Base-by-base conservation (phyloP, 2,113 vertebrate genomes). In the Coturnix japonica region DNA sequence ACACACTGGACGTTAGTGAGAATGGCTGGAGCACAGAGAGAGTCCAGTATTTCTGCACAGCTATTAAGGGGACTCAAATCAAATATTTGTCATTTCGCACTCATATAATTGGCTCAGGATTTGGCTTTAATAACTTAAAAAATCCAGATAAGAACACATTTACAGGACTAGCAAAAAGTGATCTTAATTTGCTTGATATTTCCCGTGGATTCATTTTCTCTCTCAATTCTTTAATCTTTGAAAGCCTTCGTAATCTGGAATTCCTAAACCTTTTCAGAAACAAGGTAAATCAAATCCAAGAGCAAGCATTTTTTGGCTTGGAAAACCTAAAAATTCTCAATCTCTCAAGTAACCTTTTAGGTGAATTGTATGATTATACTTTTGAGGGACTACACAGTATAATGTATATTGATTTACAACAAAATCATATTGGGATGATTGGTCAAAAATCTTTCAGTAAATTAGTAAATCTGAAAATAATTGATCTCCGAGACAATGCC, bases 361-460 rank as follows among this genome's bases (percentile, higher is more conserved):
- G 98, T 8, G 98, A 98, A 91, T 94, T 99, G 35, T 93, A 96
- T 0, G 46, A 95, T 31, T 13, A 95, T 20, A 96, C 97, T 21
- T 99, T 99, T 90, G 28, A 56, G 2, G 97, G 97, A 33, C 95
- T 99, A 5, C 67, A 2, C 1, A 92, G 85, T 6, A 75, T 99
- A 5, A 23, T 8, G 4, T 25, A 72, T 22, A 89, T 99, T 63
- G 98, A 99, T 92, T 96, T 99, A 86, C 97, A 98, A 37, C 69
- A 97, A 80, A 99, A 99, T 92, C 98, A 99, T 78, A 98, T 99
- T 8, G 98, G 98, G 37, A 78, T 60, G 2, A 96, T 99, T 85
- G 88, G 63, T 61, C 0, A n/a, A 4, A 0, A 90, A 1, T 95
- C 98, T 7, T 99, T 99, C 96, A 76, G 11, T 10, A 85, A 83